Conservation (phyloP, 2,113 vertebrate genomes). For the Lethenteron reissneri region DNA sequence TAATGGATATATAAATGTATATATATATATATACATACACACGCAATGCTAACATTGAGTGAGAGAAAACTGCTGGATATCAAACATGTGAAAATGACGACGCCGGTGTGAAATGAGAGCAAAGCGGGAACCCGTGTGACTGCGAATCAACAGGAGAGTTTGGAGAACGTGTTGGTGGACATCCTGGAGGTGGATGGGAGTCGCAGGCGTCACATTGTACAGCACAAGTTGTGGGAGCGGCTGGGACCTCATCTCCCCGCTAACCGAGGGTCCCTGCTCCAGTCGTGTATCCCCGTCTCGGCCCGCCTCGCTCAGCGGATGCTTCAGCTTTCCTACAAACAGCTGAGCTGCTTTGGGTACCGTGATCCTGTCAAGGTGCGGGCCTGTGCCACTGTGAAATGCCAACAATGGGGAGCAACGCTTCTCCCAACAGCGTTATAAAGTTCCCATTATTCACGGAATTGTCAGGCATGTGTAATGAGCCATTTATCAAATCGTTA, state of each 20-base stretch:
- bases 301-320: slow-evolving; percentile 36
- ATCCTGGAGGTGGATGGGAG: slow-evolving; percentile 24
- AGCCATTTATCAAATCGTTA: too few species aligned
- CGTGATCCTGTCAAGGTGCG: slow-evolving; percentile 65
- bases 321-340: slow-evolving; percentile 40
- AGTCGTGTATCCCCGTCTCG: slow-evolving; percentile 42
- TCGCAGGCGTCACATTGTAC: slow-evolving; percentile 26
- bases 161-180: slow-evolving; percentile 36
- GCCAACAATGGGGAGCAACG: too few species aligned
- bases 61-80: too few species aligned
- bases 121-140: too few species aligned
- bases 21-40: too few species aligned
- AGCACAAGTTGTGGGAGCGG: slow-evolving; percentile 26
- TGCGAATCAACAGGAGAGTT: slow-evolving; percentile 30
- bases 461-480: too few species aligned
- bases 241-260: slow-evolving; percentile 31
- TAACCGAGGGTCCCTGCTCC: slow-evolving; percentile 58
- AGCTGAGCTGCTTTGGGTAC: slow-evolving; percentile 46
- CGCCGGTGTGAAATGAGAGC: too few species aligned
- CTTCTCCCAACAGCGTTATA: too few species aligned
- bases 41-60: too few species aligned
- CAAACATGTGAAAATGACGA: too few species aligned
- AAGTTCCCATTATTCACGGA: too few species aligned
- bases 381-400: background rate
- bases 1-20: too few species aligned